Conservation (phyloP, 2,888 invertebrate genomes). For the Aspidiotus destructor region DNA sequence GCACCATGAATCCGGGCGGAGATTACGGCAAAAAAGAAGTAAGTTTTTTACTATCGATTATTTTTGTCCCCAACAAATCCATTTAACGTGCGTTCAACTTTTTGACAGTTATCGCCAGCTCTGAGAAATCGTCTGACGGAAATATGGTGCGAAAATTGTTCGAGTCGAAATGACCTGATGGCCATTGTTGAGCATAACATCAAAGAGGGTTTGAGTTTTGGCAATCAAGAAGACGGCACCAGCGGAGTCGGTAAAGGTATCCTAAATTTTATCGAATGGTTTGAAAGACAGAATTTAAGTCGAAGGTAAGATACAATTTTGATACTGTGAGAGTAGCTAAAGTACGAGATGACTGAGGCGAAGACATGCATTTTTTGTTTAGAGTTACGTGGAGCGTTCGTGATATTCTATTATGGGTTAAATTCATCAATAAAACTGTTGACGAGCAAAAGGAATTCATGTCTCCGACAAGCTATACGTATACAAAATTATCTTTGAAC, state of each 20-base stretch:
- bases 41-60: slow-evolving; percentile 21
- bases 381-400: slow-evolving; percentile 56
- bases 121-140: slow-evolving; percentile 95
- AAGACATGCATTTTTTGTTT: background rate
- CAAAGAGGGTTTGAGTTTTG: slow-evolving; percentile 47
- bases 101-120: slow-evolving; percentile 72
- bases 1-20: slow-evolving; percentile 99
- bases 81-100: background rate
- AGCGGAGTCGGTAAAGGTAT: slow-evolving; percentile 59
- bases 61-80: background rate
- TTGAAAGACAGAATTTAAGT: slow-evolving; percentile 60
- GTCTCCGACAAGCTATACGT: slow-evolving; percentile 35
- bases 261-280: slow-evolving; percentile 70
- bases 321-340: background rate
- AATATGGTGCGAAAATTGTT: slow-evolving; percentile 87
- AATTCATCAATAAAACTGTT: slow-evolving; percentile 65
- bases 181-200: slow-evolving; percentile 75
- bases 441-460: slow-evolving; percentile 8
- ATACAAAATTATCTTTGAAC: slow-evolving; percentile 42
- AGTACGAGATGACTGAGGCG: no score
- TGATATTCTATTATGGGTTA: slow-evolving; percentile 85
- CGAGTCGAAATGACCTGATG: slow-evolving; percentile 61
- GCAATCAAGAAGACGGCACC: slow-evolving; percentile 48
- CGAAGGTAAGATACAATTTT: slow-evolving; percentile 43
- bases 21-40: slow-evolving; percentile 98